phyloP scores from a whole-genome alignment of 2,113 vertebrate genomes.

The Brachyhypopomus gauderio region DNA sequence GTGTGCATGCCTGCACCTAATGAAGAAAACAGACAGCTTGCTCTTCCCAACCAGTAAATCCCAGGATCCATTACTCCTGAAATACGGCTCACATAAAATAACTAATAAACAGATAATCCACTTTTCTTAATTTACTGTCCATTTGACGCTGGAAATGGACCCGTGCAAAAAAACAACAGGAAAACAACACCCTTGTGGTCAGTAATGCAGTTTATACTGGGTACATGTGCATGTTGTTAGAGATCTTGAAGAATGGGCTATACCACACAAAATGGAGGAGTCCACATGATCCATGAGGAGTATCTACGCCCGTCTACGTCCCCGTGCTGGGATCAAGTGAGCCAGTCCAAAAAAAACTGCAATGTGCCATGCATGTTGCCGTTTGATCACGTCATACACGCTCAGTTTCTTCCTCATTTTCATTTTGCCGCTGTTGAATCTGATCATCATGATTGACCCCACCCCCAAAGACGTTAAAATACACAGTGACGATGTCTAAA shows the following conservation, averaged over 20 bases:
- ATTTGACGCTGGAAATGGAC: conserved; percentile 43
- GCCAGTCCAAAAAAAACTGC: not conserved
- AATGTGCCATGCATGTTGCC: not conserved
- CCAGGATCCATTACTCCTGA: conserved; percentile 61
- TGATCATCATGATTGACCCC: not conserved
- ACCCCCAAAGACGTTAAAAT: not conserved
- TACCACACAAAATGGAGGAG: not conserved
- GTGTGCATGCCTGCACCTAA: conserved; percentile 61
- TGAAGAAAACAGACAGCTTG: conserved; percentile 75
- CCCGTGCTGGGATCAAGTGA: not conserved
- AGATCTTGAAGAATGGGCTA: conserved; percentile 26
- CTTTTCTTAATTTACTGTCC: conserved; percentile 62
- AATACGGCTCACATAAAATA: conserved; percentile 67
- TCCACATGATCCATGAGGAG: conserved; percentile 20
- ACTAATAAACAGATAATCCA: conserved; percentile 72
- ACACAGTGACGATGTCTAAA: conserved; percentile 21
- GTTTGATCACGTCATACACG: not conserved
- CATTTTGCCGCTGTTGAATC: not conserved
- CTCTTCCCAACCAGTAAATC: conserved; percentile 50
- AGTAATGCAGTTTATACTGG: conserved; percentile 45
- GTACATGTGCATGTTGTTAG: conserved; percentile 48
- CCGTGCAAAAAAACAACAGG: conserved; percentile 45
- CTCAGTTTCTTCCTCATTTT: too few relatives aligned
- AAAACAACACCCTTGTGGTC: conserved; percentile 47
- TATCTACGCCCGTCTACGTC: conserved; percentile 3